Percentiles rank a stretch among this genome's conserved stretches.
These are phyloP conservation scores for Unio delphinus DNA, from an alignment of 2,888 invertebrate genomes.

Conservation along the genomic window DNA sequence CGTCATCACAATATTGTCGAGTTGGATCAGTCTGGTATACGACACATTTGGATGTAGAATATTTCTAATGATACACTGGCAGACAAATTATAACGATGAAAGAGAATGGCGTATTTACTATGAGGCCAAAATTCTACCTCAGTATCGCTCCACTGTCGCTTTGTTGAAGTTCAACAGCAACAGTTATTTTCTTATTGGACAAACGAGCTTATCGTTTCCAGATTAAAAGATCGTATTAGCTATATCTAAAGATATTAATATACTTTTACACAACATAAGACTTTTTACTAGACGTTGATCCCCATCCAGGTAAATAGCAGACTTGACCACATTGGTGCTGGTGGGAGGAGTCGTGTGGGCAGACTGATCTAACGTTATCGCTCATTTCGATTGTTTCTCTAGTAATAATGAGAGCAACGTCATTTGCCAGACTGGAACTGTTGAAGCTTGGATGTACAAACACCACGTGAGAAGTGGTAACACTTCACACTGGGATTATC, in stretches of 20 bases:
- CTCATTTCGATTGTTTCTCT: conserved; percentile 11
- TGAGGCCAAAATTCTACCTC: too few relatives aligned
- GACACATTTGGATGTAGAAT: too few relatives aligned
- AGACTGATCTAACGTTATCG: conserved; percentile 9
- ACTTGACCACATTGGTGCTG: conserved; percentile 5
- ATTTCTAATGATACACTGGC: too few relatives aligned
- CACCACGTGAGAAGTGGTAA: conserved; percentile 7
- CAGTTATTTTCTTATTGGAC: too few relatives aligned
- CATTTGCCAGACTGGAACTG: conserved; percentile 5
- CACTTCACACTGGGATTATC: conserved; percentile 6
- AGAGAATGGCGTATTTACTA: too few relatives aligned
- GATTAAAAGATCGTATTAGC: conserved; percentile 1
- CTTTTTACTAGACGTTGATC: conserved; percentile 3
- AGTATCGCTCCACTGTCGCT: too few relatives aligned
- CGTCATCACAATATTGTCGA: too few relatives aligned
- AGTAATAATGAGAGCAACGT: conserved; percentile 10
- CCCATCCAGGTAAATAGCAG: conserved; percentile 15
- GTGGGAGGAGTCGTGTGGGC: conserved; percentile 8
- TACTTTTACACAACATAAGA: not conserved
- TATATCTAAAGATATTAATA: not conserved
- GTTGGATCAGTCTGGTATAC: too few relatives aligned
- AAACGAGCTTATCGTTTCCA: too few relatives aligned
- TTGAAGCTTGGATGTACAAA: conserved; percentile 8
- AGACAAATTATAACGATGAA: too few relatives aligned
- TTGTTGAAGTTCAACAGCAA: too few relatives aligned